phyloP scores from a whole-genome alignment of 2,113 vertebrate genomes.

The Smithornis capensis region DNA sequence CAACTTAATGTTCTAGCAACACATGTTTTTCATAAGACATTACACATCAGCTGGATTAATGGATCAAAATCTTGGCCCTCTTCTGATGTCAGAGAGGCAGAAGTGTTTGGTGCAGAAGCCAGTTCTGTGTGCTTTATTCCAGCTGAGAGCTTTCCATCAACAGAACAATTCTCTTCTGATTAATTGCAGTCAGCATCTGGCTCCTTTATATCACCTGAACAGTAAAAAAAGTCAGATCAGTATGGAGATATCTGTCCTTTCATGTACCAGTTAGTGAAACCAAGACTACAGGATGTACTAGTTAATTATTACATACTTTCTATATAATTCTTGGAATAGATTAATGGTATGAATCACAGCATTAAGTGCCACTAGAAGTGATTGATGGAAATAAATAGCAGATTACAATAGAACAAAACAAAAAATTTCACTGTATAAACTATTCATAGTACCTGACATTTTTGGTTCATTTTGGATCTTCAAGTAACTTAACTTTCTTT shows the following conservation, averaged over 20 bases:
- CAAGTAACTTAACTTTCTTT: not conserved
- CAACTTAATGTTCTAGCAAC: not conserved
- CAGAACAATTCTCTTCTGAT: not conserved
- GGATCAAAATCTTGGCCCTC: not conserved
- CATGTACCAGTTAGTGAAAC: not conserved
- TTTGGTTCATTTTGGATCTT: not conserved
- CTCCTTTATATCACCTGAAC: constrained; percentile 30
- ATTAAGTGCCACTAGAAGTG: not conserved
- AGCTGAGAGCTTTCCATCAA: constrained; percentile 36
- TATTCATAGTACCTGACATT: not conserved
- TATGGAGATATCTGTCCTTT: not conserved
- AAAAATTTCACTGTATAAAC: too few species aligned
- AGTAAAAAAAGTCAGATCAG: not conserved
- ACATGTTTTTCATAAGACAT: not conserved
- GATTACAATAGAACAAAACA: not conserved
- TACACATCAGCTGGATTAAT: not conserved
- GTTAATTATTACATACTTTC: not conserved
- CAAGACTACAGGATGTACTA: not conserved
- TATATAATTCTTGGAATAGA: not conserved
- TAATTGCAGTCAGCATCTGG: constrained; percentile 29
- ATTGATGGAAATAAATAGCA: not conserved
- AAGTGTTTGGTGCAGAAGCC: constrained; percentile 6
- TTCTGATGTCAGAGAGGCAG: not conserved
- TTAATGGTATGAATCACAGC: constrained; percentile 18
- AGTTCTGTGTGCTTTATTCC: not conserved